Conservation (phyloP, 2,888 invertebrate genomes). For the Rhamphomyia laevipes region DNA sequence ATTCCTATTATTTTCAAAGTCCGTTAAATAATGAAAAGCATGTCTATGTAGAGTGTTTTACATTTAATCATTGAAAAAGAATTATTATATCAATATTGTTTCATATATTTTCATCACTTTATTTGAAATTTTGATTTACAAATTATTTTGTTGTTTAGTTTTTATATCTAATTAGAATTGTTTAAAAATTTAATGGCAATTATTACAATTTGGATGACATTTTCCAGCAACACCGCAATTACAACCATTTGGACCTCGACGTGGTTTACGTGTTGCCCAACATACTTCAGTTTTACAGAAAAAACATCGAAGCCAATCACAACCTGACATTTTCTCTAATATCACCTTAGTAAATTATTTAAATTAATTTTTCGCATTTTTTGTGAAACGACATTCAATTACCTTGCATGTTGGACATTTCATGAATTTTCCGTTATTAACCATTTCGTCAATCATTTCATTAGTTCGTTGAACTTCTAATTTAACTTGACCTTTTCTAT, state of each 20-base stretch:
- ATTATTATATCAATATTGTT: too few relatives aligned
- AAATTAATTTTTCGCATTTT: too few relatives aligned
- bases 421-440: slow-evolving; percentile 72
- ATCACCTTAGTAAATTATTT: slow-evolving; percentile 33
- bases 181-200: slow-evolving; percentile 18
- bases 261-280: slow-evolving; percentile 71
- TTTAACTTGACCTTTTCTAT: slow-evolving; percentile 32
- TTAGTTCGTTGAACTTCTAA: slow-evolving; percentile 40
- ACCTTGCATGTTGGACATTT: slow-evolving; percentile 77
- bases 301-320: slow-evolving; percentile 84
- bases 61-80: too few relatives aligned
- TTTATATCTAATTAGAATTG: too few relatives aligned
- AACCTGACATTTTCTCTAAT: slow-evolving; percentile 85
- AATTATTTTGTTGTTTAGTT: too few relatives aligned
- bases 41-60: too few relatives aligned
- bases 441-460: slow-evolving; percentile 68
- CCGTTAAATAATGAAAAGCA: too few relatives aligned
- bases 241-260: slow-evolving; percentile 22
- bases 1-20: too few relatives aligned
- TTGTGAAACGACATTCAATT: neutral
- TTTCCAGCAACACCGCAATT: slow-evolving; percentile 19
- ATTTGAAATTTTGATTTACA: too few relatives aligned
- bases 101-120: too few relatives aligned
- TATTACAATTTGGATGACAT: slow-evolving; percentile 21
- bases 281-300: slow-evolving; percentile 91